phyloP scores from a whole-genome alignment of 2,888 invertebrate species.

The Venusia cambrica region DNA sequence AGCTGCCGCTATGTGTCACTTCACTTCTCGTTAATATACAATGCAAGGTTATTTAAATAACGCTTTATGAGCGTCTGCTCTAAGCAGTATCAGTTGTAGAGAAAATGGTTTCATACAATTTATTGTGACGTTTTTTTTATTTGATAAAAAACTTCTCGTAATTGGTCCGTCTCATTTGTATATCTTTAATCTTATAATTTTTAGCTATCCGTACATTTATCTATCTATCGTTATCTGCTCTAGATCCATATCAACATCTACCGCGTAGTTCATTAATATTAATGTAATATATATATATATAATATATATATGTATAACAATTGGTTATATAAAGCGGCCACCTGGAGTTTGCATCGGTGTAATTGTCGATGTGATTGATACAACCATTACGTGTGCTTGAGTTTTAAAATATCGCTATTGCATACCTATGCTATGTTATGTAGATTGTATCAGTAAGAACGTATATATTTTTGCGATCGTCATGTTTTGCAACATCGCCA shows the following conservation, averaged over 20 bases:
- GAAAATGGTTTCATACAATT: too few species aligned
- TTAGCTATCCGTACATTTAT: slow-evolving; percentile 1
- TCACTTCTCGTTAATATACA: slow-evolving; percentile 7
- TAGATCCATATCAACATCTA: slow-evolving; percentile 20
- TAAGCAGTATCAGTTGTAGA: slow-evolving; percentile 3
- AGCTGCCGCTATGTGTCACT: slow-evolving; percentile 6
- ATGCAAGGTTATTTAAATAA: slow-evolving; percentile 20
- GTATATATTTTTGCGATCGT: too few species aligned
- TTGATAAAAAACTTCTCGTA: too few species aligned
- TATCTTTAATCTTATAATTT: too few species aligned
- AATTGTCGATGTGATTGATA: slow-evolving; percentile 61
- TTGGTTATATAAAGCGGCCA: slow-evolving; percentile 55
- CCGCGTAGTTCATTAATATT: slow-evolving; percentile 40
- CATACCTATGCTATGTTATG: too few species aligned
- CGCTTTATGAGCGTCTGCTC: slow-evolving; percentile 13
- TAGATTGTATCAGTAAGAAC: too few species aligned
- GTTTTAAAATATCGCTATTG: slow-evolving; percentile 20
- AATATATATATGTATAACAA: too few species aligned
- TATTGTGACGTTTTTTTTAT: too few species aligned
- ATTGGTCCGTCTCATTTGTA: too few species aligned
- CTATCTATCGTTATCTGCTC: slow-evolving; percentile 16
- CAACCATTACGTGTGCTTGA: slow-evolving; percentile 39
- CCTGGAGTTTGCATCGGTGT: slow-evolving; percentile 57
- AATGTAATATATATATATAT: slow-evolving; percentile 14
- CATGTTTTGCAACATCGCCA: too few species aligned